phyloP scores from a whole-genome alignment of 2,113 vertebrate genomes.

The Zapus hudsonius region DNA sequence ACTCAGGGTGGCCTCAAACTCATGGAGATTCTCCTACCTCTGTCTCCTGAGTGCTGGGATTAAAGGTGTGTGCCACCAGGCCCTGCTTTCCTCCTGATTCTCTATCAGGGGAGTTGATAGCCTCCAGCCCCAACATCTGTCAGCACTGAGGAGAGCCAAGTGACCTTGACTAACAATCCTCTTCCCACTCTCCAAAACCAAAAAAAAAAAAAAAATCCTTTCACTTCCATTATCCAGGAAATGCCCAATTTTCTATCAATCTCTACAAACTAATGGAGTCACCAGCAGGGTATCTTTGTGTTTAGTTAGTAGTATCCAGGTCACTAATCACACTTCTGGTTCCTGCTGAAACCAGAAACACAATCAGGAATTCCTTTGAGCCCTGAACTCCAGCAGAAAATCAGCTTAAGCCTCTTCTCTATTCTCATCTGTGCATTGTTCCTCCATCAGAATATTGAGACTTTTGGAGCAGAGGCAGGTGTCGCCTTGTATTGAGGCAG shows the following conservation, averaged over 20 bases:
- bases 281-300: neutral
- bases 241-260: neutral
- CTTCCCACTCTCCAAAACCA: neutral
- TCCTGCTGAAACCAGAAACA: neutral
- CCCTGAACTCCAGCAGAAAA: neutral
- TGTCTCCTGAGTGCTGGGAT: too few relatives aligned
- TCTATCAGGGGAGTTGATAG: neutral
- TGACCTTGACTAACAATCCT: neutral
- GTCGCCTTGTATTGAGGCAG: neutral
- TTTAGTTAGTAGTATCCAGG: conserved; percentile 48
- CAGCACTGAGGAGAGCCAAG: neutral
- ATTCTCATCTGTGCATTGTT: neutral
- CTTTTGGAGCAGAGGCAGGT: neutral
- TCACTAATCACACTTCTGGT: neutral
- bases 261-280: neutral
- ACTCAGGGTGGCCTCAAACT: too few relatives aligned
- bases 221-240: conserved; percentile 3
- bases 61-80: too few relatives aligned
- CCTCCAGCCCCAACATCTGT: neutral
- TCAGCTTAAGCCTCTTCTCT: neutral
- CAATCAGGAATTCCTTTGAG: conserved; percentile 60
- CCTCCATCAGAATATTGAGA: neutral
- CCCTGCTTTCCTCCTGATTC: too few relatives aligned
- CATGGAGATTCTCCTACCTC: too few relatives aligned
- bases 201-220: neutral